Evolutionary conservation across 64 coral and sea anemone genomes (phyloP), one percentile per base, ranked within the genome.

Genomic region (Stichodactyla mertensii): DNA sequence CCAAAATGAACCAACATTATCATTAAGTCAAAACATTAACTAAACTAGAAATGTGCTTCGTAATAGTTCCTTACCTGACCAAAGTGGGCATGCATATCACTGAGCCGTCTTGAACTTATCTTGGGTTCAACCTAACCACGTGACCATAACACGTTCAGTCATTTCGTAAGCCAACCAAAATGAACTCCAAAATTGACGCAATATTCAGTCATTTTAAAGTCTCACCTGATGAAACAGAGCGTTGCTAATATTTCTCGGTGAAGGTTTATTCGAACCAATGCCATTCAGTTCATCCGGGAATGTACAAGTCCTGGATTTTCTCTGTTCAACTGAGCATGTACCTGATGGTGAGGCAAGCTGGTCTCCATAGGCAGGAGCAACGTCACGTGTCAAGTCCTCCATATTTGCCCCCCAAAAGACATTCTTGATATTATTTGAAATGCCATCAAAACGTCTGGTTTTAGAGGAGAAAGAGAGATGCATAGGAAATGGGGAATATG

Each of bases 31-130:
- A 45, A 45, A 45, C 36, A 45, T 45, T 45, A 45, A 45, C 36
- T 45, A 45, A 45, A 45, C 36, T 45, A 45, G 36, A 45, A 45
- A 45, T 45, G 3, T 45, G 36, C 36, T 45, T 45, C 36, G 36
- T 45, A 45, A 45, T 45, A 45, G 36, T 71, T 6, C 27, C 70
- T 87, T 92, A 95, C 94, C 83, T 97, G 94, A 59, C 94, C 94
- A 74, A 97, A 97, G 71, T 97, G 94, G 18, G 91, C 89, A 64
- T 97, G 94, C 82, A 97, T 88, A 86, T 97, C 94, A 31, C 88
- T 97, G 15, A 97, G 81, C 81, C 86, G 20, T 16, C 94, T 80
- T 45, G 88, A 64, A 59, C 91, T 93, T 16, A 88, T 88, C 83
- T 24, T 86, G n/a, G 94, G 85, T 81, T 93, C 86, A 88, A 81